Evolutionary conservation across 2,888 invertebrate species (phyloP).

Genomic region (Gymnoscelis rufifasciata): DNA sequence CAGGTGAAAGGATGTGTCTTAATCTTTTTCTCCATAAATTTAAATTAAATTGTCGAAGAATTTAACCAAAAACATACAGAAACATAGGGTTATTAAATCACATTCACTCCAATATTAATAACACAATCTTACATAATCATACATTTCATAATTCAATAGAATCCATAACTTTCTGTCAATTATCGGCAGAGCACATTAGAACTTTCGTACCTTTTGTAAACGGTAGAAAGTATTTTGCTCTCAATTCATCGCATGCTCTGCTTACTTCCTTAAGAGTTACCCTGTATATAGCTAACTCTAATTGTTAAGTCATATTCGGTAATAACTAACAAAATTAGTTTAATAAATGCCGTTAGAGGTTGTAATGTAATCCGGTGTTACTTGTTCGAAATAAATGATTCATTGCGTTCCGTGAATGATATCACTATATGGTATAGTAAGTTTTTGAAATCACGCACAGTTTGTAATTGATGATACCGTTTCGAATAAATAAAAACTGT

Average conservation of each 20-base stretch:
- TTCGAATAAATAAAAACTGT: too few species aligned
- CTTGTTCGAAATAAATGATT: too few species aligned
- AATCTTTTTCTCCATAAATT: too few species aligned
- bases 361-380: too few species aligned
- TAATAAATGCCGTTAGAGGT: too few species aligned
- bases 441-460: too few species aligned
- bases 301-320: constrained; percentile 13
- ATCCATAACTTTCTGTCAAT: constrained; percentile 9
- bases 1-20: too few species aligned
- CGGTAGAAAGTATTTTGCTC: constrained; percentile 23
- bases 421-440: too few species aligned
- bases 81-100: background rate
- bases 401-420: too few species aligned
- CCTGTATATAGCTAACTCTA: background rate
- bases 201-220: constrained; percentile 19
- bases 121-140: background rate
- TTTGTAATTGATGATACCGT: too few species aligned
- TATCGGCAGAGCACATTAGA: constrained; percentile 10
- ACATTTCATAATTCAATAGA: background rate
- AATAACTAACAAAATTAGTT: background rate
- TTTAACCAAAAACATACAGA: too few species aligned
- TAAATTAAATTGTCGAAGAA: too few species aligned
- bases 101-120: background rate
- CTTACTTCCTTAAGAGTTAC: constrained; percentile 18
- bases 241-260: constrained; percentile 28